phyloP scores from a whole-genome alignment of 2,888 invertebrate genomes.

The Diaphora mendica region DNA sequence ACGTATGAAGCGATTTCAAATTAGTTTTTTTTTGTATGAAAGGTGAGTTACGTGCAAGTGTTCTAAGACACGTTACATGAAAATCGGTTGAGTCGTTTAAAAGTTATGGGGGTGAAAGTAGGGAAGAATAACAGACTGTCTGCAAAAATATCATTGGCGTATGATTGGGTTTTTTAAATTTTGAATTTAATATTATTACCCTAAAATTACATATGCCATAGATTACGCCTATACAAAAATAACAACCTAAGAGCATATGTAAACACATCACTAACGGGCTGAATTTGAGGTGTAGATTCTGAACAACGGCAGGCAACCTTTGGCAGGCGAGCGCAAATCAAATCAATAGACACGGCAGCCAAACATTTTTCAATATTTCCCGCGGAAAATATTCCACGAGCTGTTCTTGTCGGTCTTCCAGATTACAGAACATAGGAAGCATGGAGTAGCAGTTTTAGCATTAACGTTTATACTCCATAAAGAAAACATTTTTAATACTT shows the following conservation, averaged over 20 bases:
- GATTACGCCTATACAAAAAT: not conserved
- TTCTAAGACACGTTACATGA: no score
- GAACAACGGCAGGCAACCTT: conserved; percentile 52
- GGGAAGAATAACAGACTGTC: no score
- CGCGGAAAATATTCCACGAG: conserved; percentile 62
- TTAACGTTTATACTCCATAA: no score
- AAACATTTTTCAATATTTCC: conserved; percentile 74
- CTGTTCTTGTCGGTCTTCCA: conserved; percentile 42
- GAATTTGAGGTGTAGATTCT: conserved; percentile 54
- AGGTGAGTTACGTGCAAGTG: no score
- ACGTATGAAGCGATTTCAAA: no score
- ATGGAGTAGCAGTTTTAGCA: conserved; percentile 32
- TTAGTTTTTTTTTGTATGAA: no score
- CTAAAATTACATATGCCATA: not conserved
- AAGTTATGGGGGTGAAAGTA: no score
- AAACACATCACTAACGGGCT: conserved; percentile 39
- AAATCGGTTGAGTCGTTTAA: no score
- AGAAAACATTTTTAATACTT: no score
- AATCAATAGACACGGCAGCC: conserved; percentile 69
- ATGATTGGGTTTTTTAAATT: no score
- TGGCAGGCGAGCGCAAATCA: conserved; percentile 65
- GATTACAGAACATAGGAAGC: conserved; percentile 42
- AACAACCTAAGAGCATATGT: conserved; percentile 23
- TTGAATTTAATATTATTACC: no score
- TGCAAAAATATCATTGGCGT: no score